Evolutionary conservation across 2,888 invertebrate genomes (phyloP).

Genomic region (Macroteleia sp.): DNA sequence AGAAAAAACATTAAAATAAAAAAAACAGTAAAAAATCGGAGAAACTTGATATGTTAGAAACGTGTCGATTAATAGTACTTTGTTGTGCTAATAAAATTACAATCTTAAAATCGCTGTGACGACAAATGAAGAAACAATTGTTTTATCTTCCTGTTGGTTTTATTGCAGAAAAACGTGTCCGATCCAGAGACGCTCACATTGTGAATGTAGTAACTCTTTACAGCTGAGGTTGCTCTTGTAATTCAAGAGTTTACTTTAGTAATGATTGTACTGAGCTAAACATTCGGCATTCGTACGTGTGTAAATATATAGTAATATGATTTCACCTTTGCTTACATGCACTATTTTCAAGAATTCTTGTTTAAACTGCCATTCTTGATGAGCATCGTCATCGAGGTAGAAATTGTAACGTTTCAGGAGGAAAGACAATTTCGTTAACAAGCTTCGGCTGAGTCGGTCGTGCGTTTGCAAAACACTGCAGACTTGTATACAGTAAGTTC

Average conservation of each 20-base stretch:
- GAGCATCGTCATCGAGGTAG: constrained; percentile 53
- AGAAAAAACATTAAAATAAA: too few species aligned
- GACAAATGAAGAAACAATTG: too few species aligned
- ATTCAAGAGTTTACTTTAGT: constrained; percentile 70
- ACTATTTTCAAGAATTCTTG: constrained; percentile 55
- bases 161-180: too few species aligned
- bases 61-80: too few species aligned
- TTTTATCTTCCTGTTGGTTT: background rate
- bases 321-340: constrained; percentile 28
- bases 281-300: constrained; percentile 60
- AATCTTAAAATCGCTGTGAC: too few species aligned
- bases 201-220: constrained; percentile 17
- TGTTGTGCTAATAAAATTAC: too few species aligned
- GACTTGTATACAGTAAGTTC: too few species aligned
- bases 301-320: constrained; percentile 50
- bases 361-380: constrained; percentile 62
- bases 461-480: constrained; percentile 56
- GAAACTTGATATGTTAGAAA: too few species aligned
- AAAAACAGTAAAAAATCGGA: too few species aligned
- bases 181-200: background rate
- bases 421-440: constrained; percentile 68
- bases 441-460: constrained; percentile 63
- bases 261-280: constrained; percentile 68
- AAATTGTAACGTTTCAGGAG: constrained; percentile 43
- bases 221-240: constrained; percentile 56